Percentiles rank a stretch among this genome's conserved stretches.
Evolutionary conservation across 2,797 vertebrate genomes (phyloP).

Genomic region (Pseudotriccus pelzelni): DNA sequence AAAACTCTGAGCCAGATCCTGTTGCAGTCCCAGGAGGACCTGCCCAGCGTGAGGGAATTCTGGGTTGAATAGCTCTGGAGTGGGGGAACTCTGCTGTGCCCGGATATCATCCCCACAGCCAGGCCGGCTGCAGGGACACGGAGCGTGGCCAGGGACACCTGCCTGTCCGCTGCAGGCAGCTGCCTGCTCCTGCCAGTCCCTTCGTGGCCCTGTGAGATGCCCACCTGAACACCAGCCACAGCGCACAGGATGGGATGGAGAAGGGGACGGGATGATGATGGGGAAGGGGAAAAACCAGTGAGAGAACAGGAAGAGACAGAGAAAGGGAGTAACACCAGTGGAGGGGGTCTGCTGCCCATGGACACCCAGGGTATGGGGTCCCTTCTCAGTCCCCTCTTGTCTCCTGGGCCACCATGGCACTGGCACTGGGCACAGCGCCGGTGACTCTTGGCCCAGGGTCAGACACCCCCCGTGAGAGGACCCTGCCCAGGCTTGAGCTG

Average conservation of each 20-base stretch:
- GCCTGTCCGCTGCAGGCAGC: not conserved
- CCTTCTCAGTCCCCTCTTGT: not conserved
- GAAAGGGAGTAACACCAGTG: not conserved
- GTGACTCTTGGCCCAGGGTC: not conserved
- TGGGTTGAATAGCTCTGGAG: not conserved
- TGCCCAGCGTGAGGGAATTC: fast-evolving
- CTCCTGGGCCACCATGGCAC: not conserved
- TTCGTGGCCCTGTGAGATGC: fast-evolving
- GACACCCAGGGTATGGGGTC: fast-evolving
- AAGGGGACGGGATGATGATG: not conserved
- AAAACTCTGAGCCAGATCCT: not conserved
- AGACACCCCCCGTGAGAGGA: not conserved
- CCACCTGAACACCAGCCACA: fast-evolving
- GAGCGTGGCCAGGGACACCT: fast-evolving
- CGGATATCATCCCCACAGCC: not conserved
- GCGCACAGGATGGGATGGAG: fast-evolving
- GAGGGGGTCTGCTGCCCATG: fast-evolving
- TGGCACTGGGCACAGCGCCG: not conserved
- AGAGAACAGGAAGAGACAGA: not conserved
- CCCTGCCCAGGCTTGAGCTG: not conserved
- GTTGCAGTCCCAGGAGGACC: not conserved
- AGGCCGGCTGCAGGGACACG: fast-evolving
- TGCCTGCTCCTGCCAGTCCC: not conserved
- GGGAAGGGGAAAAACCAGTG: fast-evolving
- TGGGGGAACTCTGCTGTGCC: not conserved